Base-by-base conservation (phyloP, 1,140 invertebrate species). In the Meloidogyne hapla region DNA sequence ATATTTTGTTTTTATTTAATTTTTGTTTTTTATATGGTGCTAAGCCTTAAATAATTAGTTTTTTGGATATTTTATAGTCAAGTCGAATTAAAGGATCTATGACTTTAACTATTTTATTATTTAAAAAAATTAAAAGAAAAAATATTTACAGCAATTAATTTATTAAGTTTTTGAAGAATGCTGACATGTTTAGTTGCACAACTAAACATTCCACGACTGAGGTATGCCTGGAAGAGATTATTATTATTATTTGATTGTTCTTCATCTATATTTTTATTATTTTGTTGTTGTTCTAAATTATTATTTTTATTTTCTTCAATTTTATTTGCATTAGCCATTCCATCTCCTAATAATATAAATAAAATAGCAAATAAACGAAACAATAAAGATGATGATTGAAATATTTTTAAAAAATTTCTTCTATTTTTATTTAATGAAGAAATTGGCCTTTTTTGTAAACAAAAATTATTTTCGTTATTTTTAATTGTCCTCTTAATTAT, bases 401-500 rank as follows among this genome's bases (percentile, higher is more conserved):
- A 56, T 56, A 56, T 56, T 56, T n/a, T 3, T n/a, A n/a, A n/a
- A 56, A 18, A 56, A 56, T 56, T 56, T 56, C 48, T 56, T 18
- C n/a, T 56, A n/a, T n/a, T 56, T 56, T n/a, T 56, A 56, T n/a
- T 56, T 56, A 33, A 33, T 33, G 48, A n/a, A n/a, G 48, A 56
- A 56, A 56, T 56, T n/a, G n/a, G n/a, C 48, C 48, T 56, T 56
- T 56, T 56, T 56, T 56, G 48, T 56, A 56, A 56, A 56, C 48
- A 56, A n/a, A n/a, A n/a, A n/a, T 56, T n/a, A n/a, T 56, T 56
- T 15, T 56, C n/a, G 8, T n/a, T n/a, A 6, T 18, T n/a, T n/a
- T 56, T 56, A n/a, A n/a, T 56, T 56, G 48, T n/a, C 18, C 5
- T 56, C n/a, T 56, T 56, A 56, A 56, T 6, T n/a, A 56, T 56